These are phyloP conservation scores for Erinaceus europaeus DNA, from an alignment of 2,113 vertebrate genomes.

Conservation along the genomic window DNA sequence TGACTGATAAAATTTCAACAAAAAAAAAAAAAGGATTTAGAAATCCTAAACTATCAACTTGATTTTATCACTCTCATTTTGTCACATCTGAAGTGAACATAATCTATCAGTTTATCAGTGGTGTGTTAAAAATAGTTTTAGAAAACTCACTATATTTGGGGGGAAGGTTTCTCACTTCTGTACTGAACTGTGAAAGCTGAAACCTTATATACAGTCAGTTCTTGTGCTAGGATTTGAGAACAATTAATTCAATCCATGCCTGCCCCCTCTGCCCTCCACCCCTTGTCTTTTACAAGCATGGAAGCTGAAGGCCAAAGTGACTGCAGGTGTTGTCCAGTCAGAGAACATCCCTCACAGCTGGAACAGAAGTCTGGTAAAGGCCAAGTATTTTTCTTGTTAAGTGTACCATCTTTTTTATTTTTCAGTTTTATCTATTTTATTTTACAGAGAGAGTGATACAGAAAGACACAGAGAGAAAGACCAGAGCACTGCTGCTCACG, in stretches of 20 bases:
- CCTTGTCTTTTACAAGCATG: not conserved
- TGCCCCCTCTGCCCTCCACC: accelerated
- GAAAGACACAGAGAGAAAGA: no score
- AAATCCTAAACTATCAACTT: no score
- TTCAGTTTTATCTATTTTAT: no score
- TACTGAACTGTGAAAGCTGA: not conserved
- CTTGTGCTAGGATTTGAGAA: not conserved
- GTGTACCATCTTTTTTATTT: no score
- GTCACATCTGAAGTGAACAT: not conserved
- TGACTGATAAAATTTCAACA: not conserved
- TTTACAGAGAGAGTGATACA: no score
- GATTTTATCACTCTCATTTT: not conserved
- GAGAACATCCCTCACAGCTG: not conserved
- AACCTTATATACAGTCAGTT: not conserved
- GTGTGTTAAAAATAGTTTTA: not conserved
- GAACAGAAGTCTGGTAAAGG: not conserved
- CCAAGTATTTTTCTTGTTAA: no score
- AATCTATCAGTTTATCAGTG: not conserved
- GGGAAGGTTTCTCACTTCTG: not conserved
- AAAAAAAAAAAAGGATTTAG: not conserved
- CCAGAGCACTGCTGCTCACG: no score
- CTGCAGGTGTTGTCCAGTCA: accelerated
- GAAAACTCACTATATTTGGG: not conserved
- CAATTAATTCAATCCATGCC: not conserved
- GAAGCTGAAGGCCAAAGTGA: not conserved